Conservation (phyloP, 2,888 invertebrate genomes). For the Orthosia incerta region DNA sequence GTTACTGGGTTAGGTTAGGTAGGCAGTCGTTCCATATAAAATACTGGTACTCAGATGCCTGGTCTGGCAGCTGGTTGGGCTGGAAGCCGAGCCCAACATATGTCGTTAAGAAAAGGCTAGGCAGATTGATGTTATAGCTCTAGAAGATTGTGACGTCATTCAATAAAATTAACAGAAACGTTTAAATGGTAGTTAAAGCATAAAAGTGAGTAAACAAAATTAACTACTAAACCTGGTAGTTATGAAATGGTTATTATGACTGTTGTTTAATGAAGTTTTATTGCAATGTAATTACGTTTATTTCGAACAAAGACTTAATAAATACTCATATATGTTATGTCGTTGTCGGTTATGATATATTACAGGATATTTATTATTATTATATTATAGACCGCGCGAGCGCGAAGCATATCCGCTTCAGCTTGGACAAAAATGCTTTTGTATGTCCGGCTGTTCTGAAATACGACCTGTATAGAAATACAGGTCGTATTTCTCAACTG, state of each 20-base stretch:
- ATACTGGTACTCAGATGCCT: too few species aligned
- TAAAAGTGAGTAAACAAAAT: neutral
- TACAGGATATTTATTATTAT: slow-evolving; percentile 5
- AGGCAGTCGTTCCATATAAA: too few species aligned
- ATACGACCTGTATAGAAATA: too few species aligned
- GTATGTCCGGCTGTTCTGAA: too few species aligned
- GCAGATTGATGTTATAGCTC: neutral
- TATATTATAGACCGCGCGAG: too few species aligned
- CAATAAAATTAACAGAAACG: neutral
- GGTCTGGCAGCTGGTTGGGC: too few species aligned
- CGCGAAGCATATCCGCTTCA: too few species aligned
- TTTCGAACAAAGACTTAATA: slow-evolving; percentile 31
- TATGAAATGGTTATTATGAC: neutral
- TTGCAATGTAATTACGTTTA: slow-evolving; percentile 11
- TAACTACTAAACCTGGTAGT: neutral
- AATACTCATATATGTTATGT: slow-evolving; percentile 21
- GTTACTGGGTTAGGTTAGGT: too few species aligned
- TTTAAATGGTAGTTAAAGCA: neutral
- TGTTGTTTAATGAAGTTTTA: slow-evolving; percentile 30
- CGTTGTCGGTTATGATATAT: slow-evolving; percentile 5
- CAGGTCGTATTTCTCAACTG: too few species aligned
- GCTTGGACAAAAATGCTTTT: too few species aligned
- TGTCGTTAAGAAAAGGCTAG: too few species aligned
- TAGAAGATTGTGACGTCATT: neutral
- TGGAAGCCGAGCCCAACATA: too few species aligned